These are phyloP conservation scores for Naso thynnoides DNA, from an alignment of 2,797 vertebrate species.

Conservation along the genomic window DNA sequence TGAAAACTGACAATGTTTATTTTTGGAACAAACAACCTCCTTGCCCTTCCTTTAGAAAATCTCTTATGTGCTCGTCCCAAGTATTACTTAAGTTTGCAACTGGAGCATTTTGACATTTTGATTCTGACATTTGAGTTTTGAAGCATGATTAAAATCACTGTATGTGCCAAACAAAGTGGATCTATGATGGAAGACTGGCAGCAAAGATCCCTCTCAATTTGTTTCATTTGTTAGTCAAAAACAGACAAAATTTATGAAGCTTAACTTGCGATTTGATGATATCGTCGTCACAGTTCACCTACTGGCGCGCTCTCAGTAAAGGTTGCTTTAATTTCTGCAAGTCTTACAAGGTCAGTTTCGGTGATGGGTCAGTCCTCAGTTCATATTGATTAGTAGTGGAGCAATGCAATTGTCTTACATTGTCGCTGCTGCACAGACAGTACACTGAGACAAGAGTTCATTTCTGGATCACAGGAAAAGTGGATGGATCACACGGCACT, in stretches of 20 bases:
- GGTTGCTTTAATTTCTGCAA: not conserved
- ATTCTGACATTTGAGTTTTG: not conserved
- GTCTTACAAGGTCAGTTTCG: conserved; percentile 4
- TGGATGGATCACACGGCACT: conserved; percentile 10
- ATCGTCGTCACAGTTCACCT: not conserved
- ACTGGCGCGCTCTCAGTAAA: not conserved
- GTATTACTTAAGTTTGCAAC: not conserved
- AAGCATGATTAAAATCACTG: not conserved
- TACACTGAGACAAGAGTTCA: not conserved
- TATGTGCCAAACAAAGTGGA: conserved; percentile 16
- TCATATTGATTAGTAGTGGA: not conserved
- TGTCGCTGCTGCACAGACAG: conserved; percentile 13
- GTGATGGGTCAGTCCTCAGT: not conserved
- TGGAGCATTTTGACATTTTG: not conserved
- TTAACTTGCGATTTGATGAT: conserved; percentile 23
- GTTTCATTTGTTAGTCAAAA: conserved; percentile 46
- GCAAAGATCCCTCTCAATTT: conserved; percentile 22
- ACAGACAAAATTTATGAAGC: conserved; percentile 22
- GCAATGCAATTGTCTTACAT: conserved; percentile 13
- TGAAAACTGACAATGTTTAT: not conserved
- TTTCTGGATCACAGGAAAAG: not conserved
- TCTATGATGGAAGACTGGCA: not conserved
- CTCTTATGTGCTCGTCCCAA: not conserved
- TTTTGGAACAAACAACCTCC: not conserved
- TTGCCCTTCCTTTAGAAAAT: not conserved